Evolutionary conservation across 2,888 invertebrate genomes (phyloP), one percentile per base, ranked within the genome.

Genomic region (Dryocosmus kuriphilus): DNA sequence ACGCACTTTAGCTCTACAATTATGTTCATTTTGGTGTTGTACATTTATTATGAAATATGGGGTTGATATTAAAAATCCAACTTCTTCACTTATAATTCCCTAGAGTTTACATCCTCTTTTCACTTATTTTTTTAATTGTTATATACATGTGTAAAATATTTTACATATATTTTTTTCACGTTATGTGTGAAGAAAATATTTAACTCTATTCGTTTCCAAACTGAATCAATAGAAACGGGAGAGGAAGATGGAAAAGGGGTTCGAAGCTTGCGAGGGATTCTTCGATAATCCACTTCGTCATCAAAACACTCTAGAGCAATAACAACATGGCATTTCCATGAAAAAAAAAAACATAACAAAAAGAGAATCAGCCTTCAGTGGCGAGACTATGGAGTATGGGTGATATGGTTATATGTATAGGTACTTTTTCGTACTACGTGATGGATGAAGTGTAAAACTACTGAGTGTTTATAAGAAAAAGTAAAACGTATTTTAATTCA

Each of bases 281-380:
- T 76, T 63, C 73, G 80, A 77, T 81, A 80, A 81, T 81, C 77
- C 82, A 82, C 79, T 73, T 78, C 78, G 79, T 83, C 82, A 79
- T 83, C 83, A 81, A 81, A 83, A 81, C 80, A 83, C 30, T 71
- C 63, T 38, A 46, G 57, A 22, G 60, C 79, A 71, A 71, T 71
- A 71, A 71, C 30, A 71, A 71, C 71, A 71, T 67, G 67, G 71
- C 51, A 71, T 71, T 71, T 71, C 51, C 67, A 71, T 51, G 51
- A 27, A 71, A 71, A 71, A 71, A 67, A 71, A 71, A 65, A 71
- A 71, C n/a, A 71, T n/a, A 71, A 71, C 38, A 71, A 65, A 51
- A 71, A 51, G 30, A 71, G n/a, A 71, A 71, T 30, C 67, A 71
- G 19, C 30, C 71, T 71, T 51, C 71, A 71, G 71, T 71, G 46